Conservation (phyloP, 35 echinoderm and acorn worm species). For the Heliocidaris erythrogramma region DNA sequence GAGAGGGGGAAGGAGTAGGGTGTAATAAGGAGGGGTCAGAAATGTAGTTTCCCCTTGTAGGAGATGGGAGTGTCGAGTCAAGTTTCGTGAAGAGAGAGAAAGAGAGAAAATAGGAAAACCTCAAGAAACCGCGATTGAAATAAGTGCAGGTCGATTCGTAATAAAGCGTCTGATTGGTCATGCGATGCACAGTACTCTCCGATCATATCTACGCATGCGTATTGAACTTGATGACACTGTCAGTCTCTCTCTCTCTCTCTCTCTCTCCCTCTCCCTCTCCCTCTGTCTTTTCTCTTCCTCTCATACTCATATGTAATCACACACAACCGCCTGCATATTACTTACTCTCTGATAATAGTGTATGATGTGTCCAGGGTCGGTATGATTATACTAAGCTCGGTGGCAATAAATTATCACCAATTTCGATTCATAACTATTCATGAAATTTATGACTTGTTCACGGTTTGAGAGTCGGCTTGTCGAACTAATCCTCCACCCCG, state of each 20-base stretch:
- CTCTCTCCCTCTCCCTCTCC: not conserved
- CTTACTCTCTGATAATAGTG: not conserved
- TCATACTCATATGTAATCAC: slow-evolving; percentile 4
- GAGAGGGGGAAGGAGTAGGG: not conserved
- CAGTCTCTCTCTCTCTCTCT: slow-evolving; percentile 5
- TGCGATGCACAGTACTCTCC: not conserved
- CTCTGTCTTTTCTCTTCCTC: slow-evolving; percentile 17
- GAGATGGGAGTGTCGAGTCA: not conserved
- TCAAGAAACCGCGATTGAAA: slow-evolving; percentile 33
- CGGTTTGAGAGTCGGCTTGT: not conserved
- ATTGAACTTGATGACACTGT: slow-evolving; percentile 32
- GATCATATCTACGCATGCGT: slow-evolving; percentile 20
- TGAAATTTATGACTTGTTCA: slow-evolving; percentile 30
- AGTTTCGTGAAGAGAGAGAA: not conserved
- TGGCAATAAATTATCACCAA: slow-evolving; percentile 34
- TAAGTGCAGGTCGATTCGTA: not conserved
- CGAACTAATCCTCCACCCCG: not conserved
- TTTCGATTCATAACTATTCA: slow-evolving; percentile 31
- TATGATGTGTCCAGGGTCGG: slow-evolving; percentile 23
- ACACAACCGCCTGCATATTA: not conserved
- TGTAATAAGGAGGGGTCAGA: not conserved
- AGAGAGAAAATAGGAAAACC: not conserved
- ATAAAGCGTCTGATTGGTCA: slow-evolving; percentile 27
- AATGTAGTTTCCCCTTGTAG: not conserved
- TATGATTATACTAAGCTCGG: slow-evolving; percentile 16